phyloP scores from a whole-genome alignment of 64 coral and sea anemone species.

The Exaiptasia diaphana region DNA sequence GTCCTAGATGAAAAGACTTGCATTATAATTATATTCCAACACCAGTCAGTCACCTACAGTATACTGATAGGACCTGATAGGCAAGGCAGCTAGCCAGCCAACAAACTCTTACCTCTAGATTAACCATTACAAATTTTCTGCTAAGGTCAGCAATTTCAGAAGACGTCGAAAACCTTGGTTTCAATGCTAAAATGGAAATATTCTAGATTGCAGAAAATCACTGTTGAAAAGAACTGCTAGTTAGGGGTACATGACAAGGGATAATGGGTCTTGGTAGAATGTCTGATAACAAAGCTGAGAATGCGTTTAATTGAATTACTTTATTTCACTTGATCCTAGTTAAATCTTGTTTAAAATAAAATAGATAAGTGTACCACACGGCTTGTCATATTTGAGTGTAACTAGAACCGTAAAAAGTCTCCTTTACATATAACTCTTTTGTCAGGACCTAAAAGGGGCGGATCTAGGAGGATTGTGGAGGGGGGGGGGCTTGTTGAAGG shows the following conservation, averaged over 20 bases:
- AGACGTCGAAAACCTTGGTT: slow-evolving; percentile 36
- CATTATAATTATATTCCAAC: neutral
- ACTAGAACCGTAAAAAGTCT: too few species aligned
- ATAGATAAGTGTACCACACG: too few species aligned
- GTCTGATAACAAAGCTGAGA: neutral
- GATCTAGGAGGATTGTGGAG: too few species aligned
- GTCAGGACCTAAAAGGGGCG: too few species aligned
- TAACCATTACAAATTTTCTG: slow-evolving; percentile 60
- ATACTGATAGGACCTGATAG: neutral
- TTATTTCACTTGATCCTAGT: neutral
- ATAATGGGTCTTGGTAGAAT: neutral
- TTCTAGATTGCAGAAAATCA: neutral
- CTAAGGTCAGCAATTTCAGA: slow-evolving; percentile 47
- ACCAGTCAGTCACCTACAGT: neutral
- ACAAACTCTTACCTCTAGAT: slow-evolving; percentile 30
- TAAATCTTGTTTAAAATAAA: neutral
- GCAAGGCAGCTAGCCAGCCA: neutral
- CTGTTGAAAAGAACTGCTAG: neutral
- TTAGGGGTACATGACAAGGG: neutral
- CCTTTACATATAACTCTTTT: too few species aligned
- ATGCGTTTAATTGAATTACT: neutral
- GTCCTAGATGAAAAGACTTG: neutral
- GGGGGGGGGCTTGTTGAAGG: too few species aligned
- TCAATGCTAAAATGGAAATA: slow-evolving; percentile 12
- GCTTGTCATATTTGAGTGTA: too few species aligned